Percentiles rank a stretch among this genome's conserved stretches.
phyloP scores from a whole-genome alignment of 2,113 vertebrate genomes.

The Seriola dumerili region DNA sequence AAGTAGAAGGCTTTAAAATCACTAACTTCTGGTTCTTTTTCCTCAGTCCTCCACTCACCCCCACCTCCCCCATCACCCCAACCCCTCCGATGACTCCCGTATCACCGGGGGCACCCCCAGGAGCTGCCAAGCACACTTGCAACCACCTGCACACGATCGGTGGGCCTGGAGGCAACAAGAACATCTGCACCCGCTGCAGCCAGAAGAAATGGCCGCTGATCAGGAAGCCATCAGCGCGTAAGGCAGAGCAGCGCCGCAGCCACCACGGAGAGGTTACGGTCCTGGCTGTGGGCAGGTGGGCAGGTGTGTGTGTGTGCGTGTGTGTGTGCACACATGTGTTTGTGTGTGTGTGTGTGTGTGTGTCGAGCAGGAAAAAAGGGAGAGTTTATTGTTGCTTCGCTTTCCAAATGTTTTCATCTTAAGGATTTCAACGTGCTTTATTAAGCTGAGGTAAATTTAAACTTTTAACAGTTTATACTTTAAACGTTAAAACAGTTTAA shows the following conservation, averaged over 20 bases:
- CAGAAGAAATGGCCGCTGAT: conserved; percentile 95
- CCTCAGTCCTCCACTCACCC: conserved; percentile 86
- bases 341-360: conserved; percentile 31
- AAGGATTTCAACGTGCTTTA: background rate
- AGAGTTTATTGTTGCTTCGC: background rate
- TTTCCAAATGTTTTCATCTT: background rate
- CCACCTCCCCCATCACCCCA: conserved; percentile 83
- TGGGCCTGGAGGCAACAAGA: conserved; percentile 84
- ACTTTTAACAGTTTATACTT: background rate
- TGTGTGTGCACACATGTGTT: background rate
- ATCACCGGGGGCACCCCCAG: conserved; percentile 71
- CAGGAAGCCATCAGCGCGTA: conserved; percentile 80
- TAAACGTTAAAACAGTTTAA: background rate
- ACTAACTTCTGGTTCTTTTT: conserved; percentile 31
- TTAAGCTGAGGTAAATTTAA: conserved; percentile 19
- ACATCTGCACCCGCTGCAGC: conserved; percentile 91
- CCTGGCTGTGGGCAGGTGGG: conserved; percentile 94
- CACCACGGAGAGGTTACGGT: conserved; percentile 91
- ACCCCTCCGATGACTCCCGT: conserved; percentile 81
- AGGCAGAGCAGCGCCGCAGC: conserved; percentile 82
- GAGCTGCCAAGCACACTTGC: conserved; percentile 88
- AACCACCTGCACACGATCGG: conserved; percentile 95
- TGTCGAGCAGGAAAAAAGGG: background rate
- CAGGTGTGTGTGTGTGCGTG: conserved; percentile 40
- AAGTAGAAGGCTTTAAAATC: conserved; percentile 2